Base-by-base conservation (phyloP, 2,797 vertebrate genomes). In the Champsocephalus esox region DNA sequence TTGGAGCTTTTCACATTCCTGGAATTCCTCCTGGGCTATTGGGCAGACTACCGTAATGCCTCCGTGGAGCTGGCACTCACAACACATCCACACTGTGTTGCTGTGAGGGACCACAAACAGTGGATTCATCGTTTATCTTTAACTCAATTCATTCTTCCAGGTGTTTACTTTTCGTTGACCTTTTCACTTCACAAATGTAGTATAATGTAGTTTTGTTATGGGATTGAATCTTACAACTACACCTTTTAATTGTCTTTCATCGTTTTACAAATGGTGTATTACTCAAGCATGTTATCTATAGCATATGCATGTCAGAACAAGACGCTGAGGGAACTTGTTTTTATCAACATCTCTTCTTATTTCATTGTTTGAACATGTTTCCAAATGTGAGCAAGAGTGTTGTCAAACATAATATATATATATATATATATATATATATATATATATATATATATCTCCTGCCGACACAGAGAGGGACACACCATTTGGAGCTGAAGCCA, bases 1-100 rank as follows among this genome's bases (percentile, higher is more conserved):
- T 92, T 79, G 86, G 81, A 94, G 93, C 86, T 88, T 94, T 89
- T 85, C 81, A 92, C 95, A 97, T 97, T 97, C 97, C 93, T 88
- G 59, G 80, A 92, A 97, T 97, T 97, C 96, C 91, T 95, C 87
- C 87, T 77, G 78, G 85, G 81, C 89, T 92, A 80, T 80, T 84
- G 90, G 90, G 76, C 80, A 61, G 68, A 79, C 21, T 93, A 95
- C 95, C 93, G 93, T 94, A 94, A 92, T 88, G 82, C 50, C 10
- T 73, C 34, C 10, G 12, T 12, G 58, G 64, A 24, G 75, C 56
- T 55, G 75, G 57, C 12, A 76, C 45, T 66, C 60, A 61, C 4
- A 57, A 48, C 17, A 51, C 2, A 52, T 58, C 48, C 57, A 9
- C 24, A 12, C 32, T 48, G 45, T 43, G 3, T 54, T 19, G 11